Conservation (phyloP, 2,888 invertebrate species). For the Drosophila algonquin region DNA sequence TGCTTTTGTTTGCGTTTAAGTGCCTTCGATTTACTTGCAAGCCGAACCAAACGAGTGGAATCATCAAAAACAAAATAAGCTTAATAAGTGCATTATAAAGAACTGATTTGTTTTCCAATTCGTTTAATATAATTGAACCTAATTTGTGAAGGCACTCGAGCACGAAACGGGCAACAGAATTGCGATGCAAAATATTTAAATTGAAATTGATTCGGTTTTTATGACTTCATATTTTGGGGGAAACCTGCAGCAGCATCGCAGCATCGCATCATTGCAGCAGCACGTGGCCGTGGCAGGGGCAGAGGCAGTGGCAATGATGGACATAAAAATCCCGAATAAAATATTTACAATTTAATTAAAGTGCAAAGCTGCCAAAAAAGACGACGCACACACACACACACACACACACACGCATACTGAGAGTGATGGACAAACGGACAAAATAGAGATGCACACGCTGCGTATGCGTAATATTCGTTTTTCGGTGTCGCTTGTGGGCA, state of each 20-base stretch:
- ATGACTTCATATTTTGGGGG: constrained; percentile 10
- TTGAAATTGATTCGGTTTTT: constrained; percentile 34
- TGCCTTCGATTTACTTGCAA: not conserved
- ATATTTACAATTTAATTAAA: constrained; percentile 77
- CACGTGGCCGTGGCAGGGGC: not conserved
- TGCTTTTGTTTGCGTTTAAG: no score
- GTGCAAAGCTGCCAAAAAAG: constrained; percentile 62
- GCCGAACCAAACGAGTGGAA: not conserved
- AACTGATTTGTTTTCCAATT: constrained; percentile 1
- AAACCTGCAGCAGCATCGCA: not conserved
- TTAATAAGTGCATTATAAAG: constrained; percentile 1
- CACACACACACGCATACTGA: not conserved
- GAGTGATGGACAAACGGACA: constrained; percentile 4
- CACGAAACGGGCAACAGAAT: constrained; percentile 18
- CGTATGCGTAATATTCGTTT: constrained; percentile 31
- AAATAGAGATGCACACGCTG: constrained; percentile 24
- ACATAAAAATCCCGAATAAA: constrained; percentile 44
- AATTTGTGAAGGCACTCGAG: constrained; percentile 22
- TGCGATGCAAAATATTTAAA: constrained; percentile 36
- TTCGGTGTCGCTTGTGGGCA: not conserved
- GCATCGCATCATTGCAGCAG: not conserved
- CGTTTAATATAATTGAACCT: constrained; percentile 15
- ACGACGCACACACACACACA: constrained; percentile 6
- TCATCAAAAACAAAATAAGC: not conserved
- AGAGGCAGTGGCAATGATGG: constrained; percentile 3